phyloP scores from a whole-genome alignment of 2,113 vertebrate genomes.

The Nyctibius bracteatus region DNA sequence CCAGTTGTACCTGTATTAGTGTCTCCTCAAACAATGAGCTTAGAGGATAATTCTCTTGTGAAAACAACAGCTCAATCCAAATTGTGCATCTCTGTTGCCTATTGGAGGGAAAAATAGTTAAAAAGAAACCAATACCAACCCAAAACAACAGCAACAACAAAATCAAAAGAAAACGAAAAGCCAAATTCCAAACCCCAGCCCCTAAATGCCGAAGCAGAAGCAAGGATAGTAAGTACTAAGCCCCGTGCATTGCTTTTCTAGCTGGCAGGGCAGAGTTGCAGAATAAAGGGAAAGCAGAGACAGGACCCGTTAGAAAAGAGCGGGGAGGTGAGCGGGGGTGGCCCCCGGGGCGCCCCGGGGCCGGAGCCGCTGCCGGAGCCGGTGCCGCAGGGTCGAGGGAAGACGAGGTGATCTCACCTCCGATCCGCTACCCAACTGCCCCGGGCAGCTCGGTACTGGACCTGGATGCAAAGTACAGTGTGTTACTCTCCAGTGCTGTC shows the following conservation, averaged over 20 bases:
- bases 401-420: slow-evolving; percentile 12
- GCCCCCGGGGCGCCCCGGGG: not conserved
- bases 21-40: slow-evolving; percentile 59
- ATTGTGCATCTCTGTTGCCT: slow-evolving; percentile 62
- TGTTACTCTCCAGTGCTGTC: slow-evolving; percentile 88
- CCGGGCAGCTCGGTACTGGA: slow-evolving; percentile 70
- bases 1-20: slow-evolving; percentile 53
- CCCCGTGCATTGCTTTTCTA: slow-evolving; percentile 45
- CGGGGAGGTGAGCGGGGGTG: slow-evolving; percentile 9
- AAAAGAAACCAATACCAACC: not conserved
- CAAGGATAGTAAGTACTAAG: slow-evolving; percentile 7
- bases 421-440: slow-evolving; percentile 63
- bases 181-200: not conserved
- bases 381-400: slow-evolving; percentile 5
- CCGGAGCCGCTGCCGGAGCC: not conserved
- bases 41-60: slow-evolving; percentile 57
- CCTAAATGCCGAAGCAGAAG: slow-evolving; percentile 3
- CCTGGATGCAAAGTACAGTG: slow-evolving; percentile 85
- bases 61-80: slow-evolving; percentile 72
- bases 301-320: slow-evolving; percentile 50
- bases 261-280: slow-evolving; percentile 34
- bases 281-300: slow-evolving; percentile 43
- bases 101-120: slow-evolving; percentile 12
- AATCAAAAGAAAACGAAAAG: not conserved
- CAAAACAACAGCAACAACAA: not conserved